Percentiles rank a stretch among this genome's conserved stretches.
Evolutionary conservation across 2,113 vertebrate genomes (phyloP).

Genomic region (Pollimyrus isidori): DNA sequence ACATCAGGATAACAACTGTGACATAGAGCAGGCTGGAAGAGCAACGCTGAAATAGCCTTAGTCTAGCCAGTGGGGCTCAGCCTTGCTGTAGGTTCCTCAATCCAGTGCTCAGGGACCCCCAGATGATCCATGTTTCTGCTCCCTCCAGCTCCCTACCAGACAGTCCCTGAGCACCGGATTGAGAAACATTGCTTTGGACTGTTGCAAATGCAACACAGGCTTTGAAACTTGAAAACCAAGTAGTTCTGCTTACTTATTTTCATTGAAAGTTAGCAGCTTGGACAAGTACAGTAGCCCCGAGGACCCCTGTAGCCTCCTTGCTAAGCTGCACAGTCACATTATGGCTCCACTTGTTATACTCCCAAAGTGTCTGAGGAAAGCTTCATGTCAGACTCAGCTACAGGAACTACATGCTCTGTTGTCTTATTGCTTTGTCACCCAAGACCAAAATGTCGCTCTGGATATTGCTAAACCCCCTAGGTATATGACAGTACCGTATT

Average conservation of each 20-base stretch:
- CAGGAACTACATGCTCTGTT: background rate
- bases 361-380: background rate
- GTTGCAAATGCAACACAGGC: background rate
- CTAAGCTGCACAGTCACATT: background rate
- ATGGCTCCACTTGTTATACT: background rate
- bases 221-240: background rate
- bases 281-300: background rate
- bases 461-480: background rate
- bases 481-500: background rate
- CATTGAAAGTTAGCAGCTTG: background rate
- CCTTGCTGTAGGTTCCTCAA: background rate
- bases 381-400: background rate
- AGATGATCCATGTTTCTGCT: background rate
- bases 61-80: background rate
- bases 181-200: background rate
- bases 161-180: background rate
- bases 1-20: background rate
- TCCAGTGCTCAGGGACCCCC: background rate
- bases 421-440: background rate
- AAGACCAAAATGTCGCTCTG: background rate
- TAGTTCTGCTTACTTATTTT: background rate
- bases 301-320: background rate
- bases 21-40: background rate
- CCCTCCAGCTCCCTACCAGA: background rate
- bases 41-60: background rate